Base-by-base conservation (phyloP, 2,888 invertebrate genomes). In the Reticulitermes lucifugus region DNA sequence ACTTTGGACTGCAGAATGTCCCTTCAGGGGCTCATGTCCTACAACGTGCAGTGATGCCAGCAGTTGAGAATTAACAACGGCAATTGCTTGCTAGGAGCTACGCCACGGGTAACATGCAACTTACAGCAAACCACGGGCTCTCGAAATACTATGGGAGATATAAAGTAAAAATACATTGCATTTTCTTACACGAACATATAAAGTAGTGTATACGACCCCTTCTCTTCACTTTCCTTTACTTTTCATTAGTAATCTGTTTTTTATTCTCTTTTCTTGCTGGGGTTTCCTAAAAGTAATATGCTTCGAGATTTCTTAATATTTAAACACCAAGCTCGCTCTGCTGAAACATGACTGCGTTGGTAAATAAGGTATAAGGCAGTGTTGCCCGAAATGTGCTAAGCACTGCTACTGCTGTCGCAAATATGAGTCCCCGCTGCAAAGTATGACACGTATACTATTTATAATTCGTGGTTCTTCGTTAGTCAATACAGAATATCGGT, bases 1-100 rank as follows among this genome's bases (percentile, higher is more conserved):
- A 85, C 80, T 85, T 83, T 46, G 85, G 83, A 85, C 85, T 85
- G 73, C 59, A 85, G 85, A 85, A 85, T 83, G 83, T 85, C 85
- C 83, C 85, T 85, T 85, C 41, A 85, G 85, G 85, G 85, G 59
- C 55, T 82, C 85, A 82, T 82, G 85, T 22, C 83, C n/a, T 29
- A 22, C 55, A 65, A 83, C 83, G 83, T 85, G 85, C 59, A 51
- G n/a, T 46, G 65, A 25, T 35, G 43, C 79, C 79, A 65, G 80
- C 83, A 85, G 83, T 83, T 73, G 80, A 73, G 85, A 83, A 85
- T 85, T 85, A 85, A 85, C 85, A 83, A 83, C 60, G 59, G 85
- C 85, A 85, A 85, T 85, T 83, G 85, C 79, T 59, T 55, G 83
- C 83, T 71, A n/a, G 71, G 65, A 80, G 77, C 85, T n/a, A 21